Evolutionary conservation across 1,140 invertebrate species (phyloP), one percentile per base, ranked within the genome.

Genomic region (Tetragonula clypearis): DNA sequence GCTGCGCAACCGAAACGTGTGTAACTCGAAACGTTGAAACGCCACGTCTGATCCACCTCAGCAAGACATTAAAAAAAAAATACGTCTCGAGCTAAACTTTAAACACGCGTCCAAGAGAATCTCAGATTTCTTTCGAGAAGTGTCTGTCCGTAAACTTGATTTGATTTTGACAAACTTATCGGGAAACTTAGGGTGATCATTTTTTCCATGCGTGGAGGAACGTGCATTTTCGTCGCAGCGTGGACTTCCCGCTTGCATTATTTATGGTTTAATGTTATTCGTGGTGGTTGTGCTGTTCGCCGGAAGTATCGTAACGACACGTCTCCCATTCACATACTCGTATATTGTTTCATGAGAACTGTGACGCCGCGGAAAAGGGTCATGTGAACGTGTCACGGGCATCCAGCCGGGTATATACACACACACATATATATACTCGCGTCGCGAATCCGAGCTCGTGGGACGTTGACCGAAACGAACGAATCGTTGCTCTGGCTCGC

Each of bases 261-360:
- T 87, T 86, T 86, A 83, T 83, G 66, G 79, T 87, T 78, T 74
- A 79, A 90, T 81, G 83, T 91, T 90, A 93, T 92, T 92, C 91
- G 91, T 86, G 90, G 90, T 88, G 88, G 88, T 83, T 85, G 90
- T 30, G 86, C 88, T 91, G 92, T 92, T 91, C 93, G 88, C 93
- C 93, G 93, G 94, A 94, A 94, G 93, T 94, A 94, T 94, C 92
- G 92, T 93, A 92, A 94, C 92, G 93, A 94, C 92, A 93, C 91
- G 92, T 94, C 90, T 94, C 92, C 90, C 93, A 93, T 93, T 93
- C 93, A 90, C 91, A 92, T 86, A 88, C 91, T 90, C 88, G 92
- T 93, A 91, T 93, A 92, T 89, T 92, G 92, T 93, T 94, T 93
- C 93, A 94, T 94, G 93, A 93, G 94, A 94, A 94, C 91, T 94